phyloP scores from a whole-genome alignment of 1,140 invertebrate genomes.

The Drosophila pandora region DNA sequence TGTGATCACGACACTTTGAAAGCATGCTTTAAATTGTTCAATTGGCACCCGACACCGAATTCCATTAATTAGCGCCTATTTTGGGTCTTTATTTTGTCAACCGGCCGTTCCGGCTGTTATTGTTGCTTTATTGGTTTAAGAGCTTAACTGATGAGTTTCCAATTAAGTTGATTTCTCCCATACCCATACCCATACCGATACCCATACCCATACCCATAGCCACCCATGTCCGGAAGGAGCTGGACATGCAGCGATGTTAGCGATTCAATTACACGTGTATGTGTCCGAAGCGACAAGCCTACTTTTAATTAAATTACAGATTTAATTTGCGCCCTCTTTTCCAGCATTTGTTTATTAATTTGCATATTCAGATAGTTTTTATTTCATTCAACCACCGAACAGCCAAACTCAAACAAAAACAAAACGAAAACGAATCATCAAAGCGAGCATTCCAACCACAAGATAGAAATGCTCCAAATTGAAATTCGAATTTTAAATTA shows the following conservation, averaged over 20 bases:
- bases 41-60: conserved; percentile 57
- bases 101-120: conserved; percentile 20
- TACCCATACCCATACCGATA: not conserved
- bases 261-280: conserved; percentile 38
- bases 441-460: conserved; percentile 45
- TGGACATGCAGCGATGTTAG: not conserved
- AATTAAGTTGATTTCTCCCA: conserved; percentile 42
- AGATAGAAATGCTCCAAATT: conserved; percentile 60
- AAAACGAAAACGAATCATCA: conserved; percentile 14
- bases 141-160: conserved; percentile 58
- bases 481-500: conserved; percentile 75
- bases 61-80: conserved; percentile 43
- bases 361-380: conserved; percentile 58
- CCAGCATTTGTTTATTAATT: conserved; percentile 66
- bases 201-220: not conserved
- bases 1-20: conserved; percentile 47
- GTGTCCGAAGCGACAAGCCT: conserved; percentile 15
- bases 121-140: conserved; percentile 56
- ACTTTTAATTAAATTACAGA: conserved; percentile 56
- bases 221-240: not conserved
- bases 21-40: conserved; percentile 69
- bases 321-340: conserved; percentile 64
- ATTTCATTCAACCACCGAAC: conserved; percentile 18
- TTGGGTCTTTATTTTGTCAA: conserved; percentile 38
- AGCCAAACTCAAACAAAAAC: conserved; percentile 30